Evolutionary conservation across 2,888 invertebrate genomes (phyloP).

Genomic region (Congeria kusceri): DNA sequence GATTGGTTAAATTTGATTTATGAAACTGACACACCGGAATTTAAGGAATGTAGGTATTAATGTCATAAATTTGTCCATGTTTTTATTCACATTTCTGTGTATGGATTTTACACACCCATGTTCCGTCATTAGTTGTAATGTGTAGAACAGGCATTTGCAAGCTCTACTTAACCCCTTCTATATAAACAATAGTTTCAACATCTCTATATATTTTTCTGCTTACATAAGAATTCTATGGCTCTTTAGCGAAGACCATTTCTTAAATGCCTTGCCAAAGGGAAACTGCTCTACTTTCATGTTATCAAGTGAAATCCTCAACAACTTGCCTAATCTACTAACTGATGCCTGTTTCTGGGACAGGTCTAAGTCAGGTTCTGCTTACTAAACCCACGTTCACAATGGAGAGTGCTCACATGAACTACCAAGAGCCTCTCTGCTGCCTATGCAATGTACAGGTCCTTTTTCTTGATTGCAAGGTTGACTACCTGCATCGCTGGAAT

Average conservation of each 20-base stretch:
- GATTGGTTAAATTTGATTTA: too few species aligned
- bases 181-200: too few species aligned
- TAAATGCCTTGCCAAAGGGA: slow-evolving; percentile 3
- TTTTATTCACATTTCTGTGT: too few species aligned
- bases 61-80: too few species aligned
- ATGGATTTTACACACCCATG: too few species aligned
- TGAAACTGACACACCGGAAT: too few species aligned
- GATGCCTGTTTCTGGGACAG: slow-evolving; percentile 2
- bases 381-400: slow-evolving; percentile 30
- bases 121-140: too few species aligned
- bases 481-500: neutral
- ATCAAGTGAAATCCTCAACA: slow-evolving; percentile 10
- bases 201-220: too few species aligned
- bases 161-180: too few species aligned
- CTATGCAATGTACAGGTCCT: slow-evolving; percentile 19
- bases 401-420: slow-evolving; percentile 19
- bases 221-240: neutral
- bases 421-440: slow-evolving; percentile 18
- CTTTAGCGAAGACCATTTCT: neutral
- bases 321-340: neutral
- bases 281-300: neutral
- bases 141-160: too few species aligned
- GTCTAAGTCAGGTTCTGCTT: slow-evolving; percentile 21
- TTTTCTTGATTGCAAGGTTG: slow-evolving; percentile 15
- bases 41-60: too few species aligned